A percentile compares a stretch with the other conserved stretches of the same genome.
These are phyloP conservation scores for Plebejus anna DNA, from an alignment of 2,888 invertebrate species.

Conservation along the genomic window DNA sequence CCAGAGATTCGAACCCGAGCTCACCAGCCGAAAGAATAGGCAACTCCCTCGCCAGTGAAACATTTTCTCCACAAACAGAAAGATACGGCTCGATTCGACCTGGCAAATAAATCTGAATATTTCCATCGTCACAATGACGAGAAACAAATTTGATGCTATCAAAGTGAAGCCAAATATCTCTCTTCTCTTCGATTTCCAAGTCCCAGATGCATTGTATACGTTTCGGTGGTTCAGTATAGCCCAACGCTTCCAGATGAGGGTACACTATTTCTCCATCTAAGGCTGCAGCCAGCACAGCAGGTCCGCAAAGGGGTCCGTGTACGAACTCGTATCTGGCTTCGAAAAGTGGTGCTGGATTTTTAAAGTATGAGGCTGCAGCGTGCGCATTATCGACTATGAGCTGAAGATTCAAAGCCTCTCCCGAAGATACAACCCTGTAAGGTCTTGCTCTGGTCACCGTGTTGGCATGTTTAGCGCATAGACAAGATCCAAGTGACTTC, in stretches of 20 bases:
- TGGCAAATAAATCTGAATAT: slow-evolving; percentile 89
- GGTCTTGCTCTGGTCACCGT: slow-evolving; percentile 80
- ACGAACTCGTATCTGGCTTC: slow-evolving; percentile 94
- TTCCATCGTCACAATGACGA: slow-evolving; percentile 91
- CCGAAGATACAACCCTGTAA: slow-evolving; percentile 86
- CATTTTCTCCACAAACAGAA: slow-evolving; percentile 92
- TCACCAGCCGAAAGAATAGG: slow-evolving; percentile 90
- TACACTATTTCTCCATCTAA: slow-evolving; percentile 93
- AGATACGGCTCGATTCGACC: slow-evolving; percentile 86
- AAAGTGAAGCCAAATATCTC: slow-evolving; percentile 92
- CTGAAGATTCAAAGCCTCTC: slow-evolving; percentile 89
- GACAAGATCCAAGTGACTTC: slow-evolving; percentile 85
- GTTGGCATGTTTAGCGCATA: slow-evolving; percentile 83
- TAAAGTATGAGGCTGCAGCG: slow-evolving; percentile 92
- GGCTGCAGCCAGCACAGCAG: slow-evolving; percentile 87
- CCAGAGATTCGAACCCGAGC: slow-evolving; percentile 81
- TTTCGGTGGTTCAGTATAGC: slow-evolving; percentile 84
- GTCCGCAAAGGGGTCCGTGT: slow-evolving; percentile 93
- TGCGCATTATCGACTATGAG: slow-evolving; percentile 91
- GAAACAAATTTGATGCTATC: slow-evolving; percentile 93
- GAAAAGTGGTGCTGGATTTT: slow-evolving; percentile 90
- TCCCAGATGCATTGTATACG: slow-evolving; percentile 90
- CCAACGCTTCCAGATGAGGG: slow-evolving; percentile 89
- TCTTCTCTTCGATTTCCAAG: slow-evolving; percentile 88
- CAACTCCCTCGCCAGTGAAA: slow-evolving; percentile 87